Evolutionary conservation across 2,113 vertebrate genomes (phyloP), one percentile per base, ranked within the genome.

Genomic region (Lepus europaeus): DNA sequence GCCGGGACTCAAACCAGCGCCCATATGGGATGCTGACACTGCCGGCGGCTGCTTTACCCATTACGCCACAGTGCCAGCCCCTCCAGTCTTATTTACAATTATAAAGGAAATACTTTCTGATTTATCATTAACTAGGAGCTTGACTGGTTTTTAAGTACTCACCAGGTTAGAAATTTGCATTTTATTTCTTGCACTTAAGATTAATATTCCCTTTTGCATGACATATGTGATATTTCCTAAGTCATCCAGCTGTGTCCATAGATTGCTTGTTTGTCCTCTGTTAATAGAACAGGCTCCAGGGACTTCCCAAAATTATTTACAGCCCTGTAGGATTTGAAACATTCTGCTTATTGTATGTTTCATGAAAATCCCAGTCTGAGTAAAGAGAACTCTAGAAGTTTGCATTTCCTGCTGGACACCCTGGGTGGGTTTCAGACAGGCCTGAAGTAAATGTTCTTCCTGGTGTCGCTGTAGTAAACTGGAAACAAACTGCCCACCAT

Each of bases 311-410:
- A 20, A 14, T 63, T 69, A 51, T 84, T 69, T 61, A 73, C 31
- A 84, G 59, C 27, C 49, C 16, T 72, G 17, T 68, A 29, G 36
- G 22, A 25, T 68, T 84, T 66, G 83, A 90, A 36, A 80, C 19
- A 23, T 1, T 78, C 45, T 16, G 10, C 74, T 87, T 66, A 51
- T 84, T 66, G 29, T 29, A 5, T 31, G n/a, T 93, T 88, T 69
- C 56, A 82, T 70, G 64, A 66, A 92, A 70, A 59, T 27, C 73
- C 7, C 56, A 83, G 33, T 66, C 10, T 51, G 80, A 89, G 66
- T 33, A 93, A 70, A 94, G 68, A 91, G 76, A 66, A 66, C 11
- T 27, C 6, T 77, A 68, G 66, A 73, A 72, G 27, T n/a, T 78
- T 64, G n/a, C 25, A 64, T 56, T 64, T 61, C 45, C 19, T 94